Percentiles rank a stretch among this genome's conserved stretches.
These are phyloP conservation scores for Aradophagus sp. DNA, from an alignment of 1,140 invertebrate species.

Conservation along the genomic window DNA sequence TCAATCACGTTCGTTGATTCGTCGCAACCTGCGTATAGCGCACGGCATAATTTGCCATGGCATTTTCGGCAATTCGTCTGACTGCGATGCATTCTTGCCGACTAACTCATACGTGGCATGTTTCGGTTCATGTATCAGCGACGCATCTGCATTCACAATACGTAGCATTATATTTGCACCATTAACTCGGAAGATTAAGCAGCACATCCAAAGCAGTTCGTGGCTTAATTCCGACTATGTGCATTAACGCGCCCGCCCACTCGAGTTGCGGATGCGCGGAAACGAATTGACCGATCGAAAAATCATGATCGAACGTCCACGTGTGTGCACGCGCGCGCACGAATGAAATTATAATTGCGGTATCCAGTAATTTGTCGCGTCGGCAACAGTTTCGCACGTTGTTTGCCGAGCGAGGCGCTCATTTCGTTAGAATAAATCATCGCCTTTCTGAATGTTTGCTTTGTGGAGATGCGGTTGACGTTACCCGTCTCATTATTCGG, in stretches of 20 bases:
- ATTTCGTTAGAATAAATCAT: constrained; percentile 40
- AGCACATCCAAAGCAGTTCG: constrained; percentile 30
- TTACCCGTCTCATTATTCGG: constrained; percentile 19
- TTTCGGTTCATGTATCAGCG: too few relatives aligned
- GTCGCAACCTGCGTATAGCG: too few relatives aligned
- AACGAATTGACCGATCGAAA: not conserved
- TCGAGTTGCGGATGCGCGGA: not conserved
- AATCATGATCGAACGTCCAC: not conserved
- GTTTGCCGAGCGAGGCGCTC: constrained; percentile 22
- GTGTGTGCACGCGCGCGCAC: not conserved
- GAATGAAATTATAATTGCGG: constrained; percentile 46
- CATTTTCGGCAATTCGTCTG: too few relatives aligned
- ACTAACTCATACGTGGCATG: too few relatives aligned
- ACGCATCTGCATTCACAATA: constrained; percentile 12
- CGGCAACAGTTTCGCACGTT: constrained; percentile 4
- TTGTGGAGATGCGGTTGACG: constrained; percentile 13
- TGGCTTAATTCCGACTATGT: constrained; percentile 8
- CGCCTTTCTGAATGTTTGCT: constrained; percentile 34
- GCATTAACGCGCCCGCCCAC: not conserved
- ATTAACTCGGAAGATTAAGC: constrained; percentile 21
- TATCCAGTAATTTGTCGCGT: constrained; percentile 23
- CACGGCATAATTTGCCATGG: too few relatives aligned
- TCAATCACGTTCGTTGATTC: too few relatives aligned
- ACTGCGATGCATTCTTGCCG: too few relatives aligned
- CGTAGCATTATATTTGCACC: constrained; percentile 14